phyloP scores from a whole-genome alignment of 2,888 invertebrate species.

The Eurytoma californica region DNA sequence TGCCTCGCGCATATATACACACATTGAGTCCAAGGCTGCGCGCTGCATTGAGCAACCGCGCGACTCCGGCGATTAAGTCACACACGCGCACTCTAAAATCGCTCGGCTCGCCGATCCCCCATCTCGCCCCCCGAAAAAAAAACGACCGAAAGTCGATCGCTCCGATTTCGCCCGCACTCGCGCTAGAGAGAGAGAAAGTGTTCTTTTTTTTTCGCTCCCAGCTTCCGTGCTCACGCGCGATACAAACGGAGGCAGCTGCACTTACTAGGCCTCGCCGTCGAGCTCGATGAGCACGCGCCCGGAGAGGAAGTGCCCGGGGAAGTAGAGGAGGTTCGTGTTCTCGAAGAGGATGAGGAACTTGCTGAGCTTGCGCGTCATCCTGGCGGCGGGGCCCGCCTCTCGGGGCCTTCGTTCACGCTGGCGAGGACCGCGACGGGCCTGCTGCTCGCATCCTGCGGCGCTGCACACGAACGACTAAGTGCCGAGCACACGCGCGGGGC shows the following conservation, averaged over 20 bases:
- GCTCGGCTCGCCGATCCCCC: too few species aligned
- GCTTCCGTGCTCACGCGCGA: neutral
- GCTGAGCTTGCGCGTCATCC: conserved; percentile 90
- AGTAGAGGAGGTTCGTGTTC: conserved; percentile 93
- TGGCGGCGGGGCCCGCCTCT: conserved; percentile 40
- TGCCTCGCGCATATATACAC: too few species aligned
- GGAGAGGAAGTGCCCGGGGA: conserved; percentile 94
- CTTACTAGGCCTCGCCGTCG: conserved; percentile 88
- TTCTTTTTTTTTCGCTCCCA: neutral
- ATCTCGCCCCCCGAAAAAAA: too few species aligned
- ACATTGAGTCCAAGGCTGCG: too few species aligned
- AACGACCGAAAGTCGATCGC: too few species aligned
- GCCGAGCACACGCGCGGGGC: neutral
- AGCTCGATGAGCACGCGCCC: conserved; percentile 94
- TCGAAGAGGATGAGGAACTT: conserved; percentile 96
- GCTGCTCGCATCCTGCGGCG: conserved; percentile 30
- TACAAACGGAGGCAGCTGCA: conserved; percentile 38
- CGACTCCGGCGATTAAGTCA: too few species aligned
- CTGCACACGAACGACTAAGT: conserved; percentile 14
- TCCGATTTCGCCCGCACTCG: too few species aligned
- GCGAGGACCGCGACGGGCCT: conserved; percentile 5
- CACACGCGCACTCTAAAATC: too few species aligned
- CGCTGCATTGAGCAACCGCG: too few species aligned
- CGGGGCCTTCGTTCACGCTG: neutral
- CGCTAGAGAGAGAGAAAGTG: too few species aligned